Base-by-base conservation (phyloP, 1,140 invertebrate species). In the Chrysopa pallens region DNA sequence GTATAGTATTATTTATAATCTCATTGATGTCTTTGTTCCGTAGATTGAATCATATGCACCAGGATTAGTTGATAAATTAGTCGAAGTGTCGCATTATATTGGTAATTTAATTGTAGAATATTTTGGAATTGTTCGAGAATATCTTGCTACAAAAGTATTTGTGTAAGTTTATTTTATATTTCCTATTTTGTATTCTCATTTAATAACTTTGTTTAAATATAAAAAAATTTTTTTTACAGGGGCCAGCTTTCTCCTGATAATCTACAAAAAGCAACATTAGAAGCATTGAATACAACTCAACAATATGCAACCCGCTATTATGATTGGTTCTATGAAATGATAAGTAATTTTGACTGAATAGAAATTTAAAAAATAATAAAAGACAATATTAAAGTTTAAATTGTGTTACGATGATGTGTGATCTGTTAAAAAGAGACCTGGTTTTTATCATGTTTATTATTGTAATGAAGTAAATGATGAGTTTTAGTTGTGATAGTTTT, bases 161-260 rank as follows among this genome's bases (percentile, higher is more conserved):
- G 65, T 82, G 81, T 84, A 70, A 80, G 80, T 78, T 39, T 42
- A 35, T 17, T 51, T 49, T 36, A 38, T 36, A 9, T n/a, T n/a
- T n/a, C 36, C 8, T 46, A 7, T 50, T 4, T 4, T 43, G 29
- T 43, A 37, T 35, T 33, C 43, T 14, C 4, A 50, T 48, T 38
- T 47, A 41, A 48, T 43, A 38, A 8, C 33, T 37, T 48, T 12
- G 38, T 36, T 35, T n/a, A n/a, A n/a, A n/a, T n/a, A n/a, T n/a
- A n/a, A n/a, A n/a, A n/a, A 35, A 31, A 37, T 50, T 52, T 45
- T 42, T 42, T 42, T 76, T 76, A 37, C 61, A 84, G 81, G 40
- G 80, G 79, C 7, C 72, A 78, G 47, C 66, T 81, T 52, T 80
- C 79, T 38, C 78, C 80, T 29, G 78, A 81, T 57, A 79, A 74